Percentiles rank a stretch among this genome's conserved stretches.
These are phyloP conservation scores for Sakesphorus luctuosus DNA, from an alignment of 2,113 vertebrate genomes.

Conservation along the genomic window DNA sequence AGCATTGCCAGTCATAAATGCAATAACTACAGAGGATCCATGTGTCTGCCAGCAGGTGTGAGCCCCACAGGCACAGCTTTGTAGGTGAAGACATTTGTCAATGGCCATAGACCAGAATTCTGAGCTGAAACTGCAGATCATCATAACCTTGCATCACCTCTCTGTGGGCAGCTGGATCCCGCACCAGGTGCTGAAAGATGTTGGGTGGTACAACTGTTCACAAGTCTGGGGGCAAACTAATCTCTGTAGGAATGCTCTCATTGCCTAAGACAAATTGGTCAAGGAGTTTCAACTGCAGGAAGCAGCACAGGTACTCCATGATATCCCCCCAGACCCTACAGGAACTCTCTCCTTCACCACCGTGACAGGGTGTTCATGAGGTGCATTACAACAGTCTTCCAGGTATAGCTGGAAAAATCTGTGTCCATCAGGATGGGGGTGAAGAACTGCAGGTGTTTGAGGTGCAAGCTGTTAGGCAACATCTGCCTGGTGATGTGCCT, in stretches of 20 bases:
- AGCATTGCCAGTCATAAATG: background rate
- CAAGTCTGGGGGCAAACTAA: background rate
- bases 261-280: background rate
- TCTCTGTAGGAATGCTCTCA: background rate
- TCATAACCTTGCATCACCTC: background rate
- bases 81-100: background rate
- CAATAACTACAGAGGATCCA: background rate
- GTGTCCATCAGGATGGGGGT: background rate
- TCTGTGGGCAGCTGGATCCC: accelerated
- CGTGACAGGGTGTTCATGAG: background rate
- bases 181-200: background rate
- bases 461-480: background rate
- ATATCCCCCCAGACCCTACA: background rate
- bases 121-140: background rate
- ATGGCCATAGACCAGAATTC: background rate
- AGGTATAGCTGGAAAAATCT: background rate
- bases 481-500: background rate
- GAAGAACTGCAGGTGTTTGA: background rate
- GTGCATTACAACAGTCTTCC: background rate
- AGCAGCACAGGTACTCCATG: background rate
- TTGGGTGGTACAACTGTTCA: background rate
- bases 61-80: background rate
- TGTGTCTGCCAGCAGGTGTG: background rate
- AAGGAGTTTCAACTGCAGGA: background rate
- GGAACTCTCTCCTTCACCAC: background rate